Base-by-base conservation (phyloP, 2,797 vertebrate species). In the Poecilia velifera region DNA sequence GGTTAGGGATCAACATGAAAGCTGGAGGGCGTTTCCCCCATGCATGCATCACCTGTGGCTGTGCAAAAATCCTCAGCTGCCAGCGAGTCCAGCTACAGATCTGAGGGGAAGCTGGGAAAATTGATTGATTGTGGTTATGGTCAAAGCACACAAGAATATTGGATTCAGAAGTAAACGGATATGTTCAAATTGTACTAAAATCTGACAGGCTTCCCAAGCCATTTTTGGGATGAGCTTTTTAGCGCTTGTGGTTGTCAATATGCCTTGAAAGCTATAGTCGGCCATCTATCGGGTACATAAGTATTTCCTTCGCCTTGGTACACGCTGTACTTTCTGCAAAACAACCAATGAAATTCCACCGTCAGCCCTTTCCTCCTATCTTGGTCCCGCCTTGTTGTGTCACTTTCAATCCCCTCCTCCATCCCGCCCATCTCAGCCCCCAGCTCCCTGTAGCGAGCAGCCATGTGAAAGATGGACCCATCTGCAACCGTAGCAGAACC, bases 291-390 rank as follows among this genome's bases (percentile, higher is more conserved):
- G 8, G 6, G 18, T 49, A 8, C 7, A 0, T 49, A 72, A 78
- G 78, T 43, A 71, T 82, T 39, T 28, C 51, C 18, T 53, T 43
- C 74, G 87, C 64, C 18, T 53, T 43, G 74, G 89, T 77, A 93
- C 91, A 90, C 12, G 0, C 16, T 90, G 91, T 89, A 73, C 90
- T 82, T 51, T 74, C 20, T 18, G 4, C 3, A 20, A 25, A 71
- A 36, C 79, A 84, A 74, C 93, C 92, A 94, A 94, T 93, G 84
- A 91, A 64, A 91, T 43, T 20, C 59, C 4, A 20, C 5, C 51
- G 45, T 9, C 3, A 4, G 64, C 31, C 46, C 72, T 76, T 64
- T 73, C 43, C 53, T 76, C 31, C 81, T 1, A 0, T 81, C 77
- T 76, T 70, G 31, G 76, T 28, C 84, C 88, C 76, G 36, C 87